Evolutionary conservation across 2,888 invertebrate genomes (phyloP).

Genomic region (Pammene aurita): DNA sequence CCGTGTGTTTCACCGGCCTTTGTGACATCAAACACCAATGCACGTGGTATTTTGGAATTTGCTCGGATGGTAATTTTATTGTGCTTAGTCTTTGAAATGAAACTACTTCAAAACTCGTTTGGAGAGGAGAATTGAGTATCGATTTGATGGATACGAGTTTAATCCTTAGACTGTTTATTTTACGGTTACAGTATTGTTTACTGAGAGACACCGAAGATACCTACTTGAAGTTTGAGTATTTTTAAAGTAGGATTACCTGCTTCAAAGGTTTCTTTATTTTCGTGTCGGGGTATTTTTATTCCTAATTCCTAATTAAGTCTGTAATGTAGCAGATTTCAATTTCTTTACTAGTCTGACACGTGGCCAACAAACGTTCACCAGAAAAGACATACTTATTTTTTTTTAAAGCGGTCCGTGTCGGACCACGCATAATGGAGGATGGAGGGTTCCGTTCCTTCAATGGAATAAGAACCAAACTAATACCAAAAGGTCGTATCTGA

Average conservation of each 20-base stretch:
- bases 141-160: neutral
- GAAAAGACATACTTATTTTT: too few species aligned
- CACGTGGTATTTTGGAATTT: conserved; percentile 34
- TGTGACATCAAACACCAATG: conserved; percentile 39
- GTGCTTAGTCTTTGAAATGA: conserved; percentile 28
- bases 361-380: too few species aligned
- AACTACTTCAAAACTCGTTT: conserved; percentile 37
- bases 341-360: too few species aligned
- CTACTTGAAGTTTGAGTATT: neutral
- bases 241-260: neutral
- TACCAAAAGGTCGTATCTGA: too few species aligned
- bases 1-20: conserved; percentile 28
- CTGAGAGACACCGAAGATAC: neutral
- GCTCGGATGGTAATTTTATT: conserved; percentile 35
- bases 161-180: neutral
- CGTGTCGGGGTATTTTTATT: too few species aligned
- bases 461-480: too few species aligned
- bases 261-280: neutral
- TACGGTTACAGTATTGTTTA: neutral
- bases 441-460: too few species aligned
- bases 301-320: too few species aligned
- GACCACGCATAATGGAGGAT: too few species aligned
- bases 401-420: too few species aligned
- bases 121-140: conserved; percentile 28
- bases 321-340: too few species aligned